These are phyloP conservation scores for Ceyx margarethae DNA, from an alignment of 2,113 vertebrate species.

Conservation along the genomic window DNA sequence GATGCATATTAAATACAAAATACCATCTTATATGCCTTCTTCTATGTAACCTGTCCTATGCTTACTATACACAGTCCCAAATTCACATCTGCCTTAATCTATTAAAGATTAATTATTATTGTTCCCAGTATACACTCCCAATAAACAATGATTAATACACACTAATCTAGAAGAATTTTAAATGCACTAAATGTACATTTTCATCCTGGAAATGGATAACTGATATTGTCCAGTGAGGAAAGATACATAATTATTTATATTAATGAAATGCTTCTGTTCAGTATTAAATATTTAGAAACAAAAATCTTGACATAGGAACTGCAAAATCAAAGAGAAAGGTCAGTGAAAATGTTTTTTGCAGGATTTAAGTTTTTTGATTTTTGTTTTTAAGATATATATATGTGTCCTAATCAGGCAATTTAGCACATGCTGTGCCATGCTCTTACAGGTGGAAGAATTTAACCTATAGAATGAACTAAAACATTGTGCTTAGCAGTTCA, in stretches of 20 bases:
- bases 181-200: background rate
- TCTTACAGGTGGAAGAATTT: background rate
- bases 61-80: background rate
- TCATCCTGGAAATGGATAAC: background rate
- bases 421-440: background rate
- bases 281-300: background rate
- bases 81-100: background rate
- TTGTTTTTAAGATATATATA: too few relatives aligned
- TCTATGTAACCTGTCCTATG: background rate
- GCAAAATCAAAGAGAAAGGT: background rate
- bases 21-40: background rate
- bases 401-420: background rate
- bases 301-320: background rate
- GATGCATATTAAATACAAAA: background rate
- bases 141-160: background rate
- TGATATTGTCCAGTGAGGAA: background rate
- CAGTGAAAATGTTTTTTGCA: background rate
- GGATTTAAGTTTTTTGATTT: background rate
- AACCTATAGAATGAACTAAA: background rate
- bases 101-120: background rate
- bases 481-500: background rate
- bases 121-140: background rate
- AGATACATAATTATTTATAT: background rate
- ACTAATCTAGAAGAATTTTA: background rate
- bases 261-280: background rate